phyloP scores from a whole-genome alignment of 2,797 vertebrate species.

The Intellagama lesueurii region DNA sequence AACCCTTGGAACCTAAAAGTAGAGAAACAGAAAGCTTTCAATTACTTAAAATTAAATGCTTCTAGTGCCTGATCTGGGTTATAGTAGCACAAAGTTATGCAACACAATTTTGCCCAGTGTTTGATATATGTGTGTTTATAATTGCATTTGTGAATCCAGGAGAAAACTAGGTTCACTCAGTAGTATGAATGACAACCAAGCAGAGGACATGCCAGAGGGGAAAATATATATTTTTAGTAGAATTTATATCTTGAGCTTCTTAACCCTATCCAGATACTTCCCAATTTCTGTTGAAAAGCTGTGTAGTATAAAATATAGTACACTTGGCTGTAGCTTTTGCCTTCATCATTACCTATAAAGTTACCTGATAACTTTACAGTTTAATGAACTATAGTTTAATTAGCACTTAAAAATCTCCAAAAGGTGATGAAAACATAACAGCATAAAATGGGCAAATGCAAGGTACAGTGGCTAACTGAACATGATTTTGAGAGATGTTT shows the following conservation, averaged over 20 bases:
- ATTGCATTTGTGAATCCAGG: neutral
- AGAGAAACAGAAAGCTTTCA: too few relatives aligned
- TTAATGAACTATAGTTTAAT: constrained; percentile 10
- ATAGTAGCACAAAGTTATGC: too few relatives aligned
- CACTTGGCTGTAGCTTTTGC: neutral
- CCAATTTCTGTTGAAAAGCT: neutral
- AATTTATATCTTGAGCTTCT: neutral
- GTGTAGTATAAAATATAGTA: neutral
- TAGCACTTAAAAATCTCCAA: neutral
- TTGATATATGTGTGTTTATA: neutral
- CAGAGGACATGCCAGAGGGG: neutral
- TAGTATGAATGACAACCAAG: neutral
- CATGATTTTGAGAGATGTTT: neutral
- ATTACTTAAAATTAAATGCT: too few relatives aligned
- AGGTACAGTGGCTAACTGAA: constrained; percentile 26
- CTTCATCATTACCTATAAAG: neutral
- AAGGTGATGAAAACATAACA: neutral
- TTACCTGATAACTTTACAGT: constrained; percentile 15
- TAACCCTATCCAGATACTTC: neutral
- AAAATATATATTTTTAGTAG: neutral
- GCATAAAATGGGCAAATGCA: neutral
- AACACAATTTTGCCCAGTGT: too few relatives aligned
- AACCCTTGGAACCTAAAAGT: too few relatives aligned
- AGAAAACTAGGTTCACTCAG: neutral
- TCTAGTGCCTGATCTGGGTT: too few relatives aligned